Conservation (phyloP, 2,888 invertebrate species). For the Pollenia amentaria region DNA sequence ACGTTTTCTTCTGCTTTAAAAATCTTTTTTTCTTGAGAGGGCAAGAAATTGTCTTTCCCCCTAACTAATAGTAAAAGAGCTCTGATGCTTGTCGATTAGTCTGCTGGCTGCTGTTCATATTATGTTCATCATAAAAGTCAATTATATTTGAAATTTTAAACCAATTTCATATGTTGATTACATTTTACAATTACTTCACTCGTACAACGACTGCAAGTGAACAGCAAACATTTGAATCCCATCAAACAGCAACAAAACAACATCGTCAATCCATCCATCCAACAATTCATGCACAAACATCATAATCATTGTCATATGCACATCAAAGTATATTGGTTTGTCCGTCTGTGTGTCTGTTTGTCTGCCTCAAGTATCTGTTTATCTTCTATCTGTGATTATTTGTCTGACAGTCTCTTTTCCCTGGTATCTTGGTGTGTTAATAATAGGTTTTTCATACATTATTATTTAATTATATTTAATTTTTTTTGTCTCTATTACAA, state of each 20-base stretch:
- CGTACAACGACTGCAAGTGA: constrained; percentile 6
- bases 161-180: constrained; percentile 71
- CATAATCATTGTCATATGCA: constrained; percentile 27
- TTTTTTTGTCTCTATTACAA: constrained; percentile 32
- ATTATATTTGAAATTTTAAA: constrained; percentile 69
- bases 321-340: not conserved
- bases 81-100: not conserved
- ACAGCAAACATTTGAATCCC: constrained; percentile 25
- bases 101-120: constrained; percentile 3
- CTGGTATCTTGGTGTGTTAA: constrained; percentile 11
- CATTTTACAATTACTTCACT: constrained; percentile 46
- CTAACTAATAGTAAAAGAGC: not conserved
- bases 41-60: not conserved
- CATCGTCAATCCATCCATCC: constrained; percentile 1
- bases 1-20: too few relatives aligned
- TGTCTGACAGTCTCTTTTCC: constrained; percentile 10
- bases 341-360: constrained; percentile 6
- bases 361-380: constrained; percentile 7
- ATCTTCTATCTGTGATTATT: not conserved
- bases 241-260: constrained; percentile 14
- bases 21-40: not conserved
- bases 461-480: constrained; percentile 57
- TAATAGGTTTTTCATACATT: constrained; percentile 45
- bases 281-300: not conserved
- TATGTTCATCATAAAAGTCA: constrained; percentile 66